These are phyloP conservation scores for Cryptotermes secundus DNA, from an alignment of 1,140 invertebrate species.

Conservation along the genomic window DNA sequence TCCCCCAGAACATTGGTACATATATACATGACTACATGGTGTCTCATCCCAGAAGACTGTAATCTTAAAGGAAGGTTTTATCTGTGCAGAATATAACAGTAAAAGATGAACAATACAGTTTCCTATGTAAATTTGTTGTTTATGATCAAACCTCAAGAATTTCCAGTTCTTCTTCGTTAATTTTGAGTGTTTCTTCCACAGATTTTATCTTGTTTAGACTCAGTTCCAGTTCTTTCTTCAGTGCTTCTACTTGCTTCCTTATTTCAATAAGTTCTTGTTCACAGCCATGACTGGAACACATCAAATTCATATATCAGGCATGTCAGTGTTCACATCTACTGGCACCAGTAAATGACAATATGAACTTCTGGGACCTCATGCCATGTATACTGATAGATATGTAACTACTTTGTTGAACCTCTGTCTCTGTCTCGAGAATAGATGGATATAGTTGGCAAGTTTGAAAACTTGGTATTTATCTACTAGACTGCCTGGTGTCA, in stretches of 20 bases:
- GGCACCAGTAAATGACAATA: too few relatives aligned
- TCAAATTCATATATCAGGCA: too few relatives aligned
- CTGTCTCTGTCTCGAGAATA: too few relatives aligned
- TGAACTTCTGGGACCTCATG: too few relatives aligned
- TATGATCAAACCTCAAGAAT: constrained; percentile 45
- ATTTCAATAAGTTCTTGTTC: constrained; percentile 50
- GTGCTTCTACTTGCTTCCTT: constrained; percentile 48
- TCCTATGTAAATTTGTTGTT: not conserved
- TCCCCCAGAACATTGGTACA: too few relatives aligned
- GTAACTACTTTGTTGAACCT: too few relatives aligned
- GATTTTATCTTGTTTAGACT: constrained; percentile 43
- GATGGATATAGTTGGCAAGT: too few relatives aligned
- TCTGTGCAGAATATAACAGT: not conserved
- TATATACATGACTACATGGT: too few relatives aligned
- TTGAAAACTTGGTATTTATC: too few relatives aligned
- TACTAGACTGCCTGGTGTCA: too few relatives aligned
- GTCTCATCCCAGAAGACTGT: too few relatives aligned
- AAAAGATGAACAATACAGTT: constrained; percentile 5
- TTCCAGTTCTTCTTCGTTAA: constrained; percentile 45
- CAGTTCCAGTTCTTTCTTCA: constrained; percentile 48
- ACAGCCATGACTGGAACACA: constrained; percentile 45
- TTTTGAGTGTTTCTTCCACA: constrained; percentile 42
- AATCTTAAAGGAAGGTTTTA: not conserved
- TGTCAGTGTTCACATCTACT: not conserved
- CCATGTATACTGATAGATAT: too few relatives aligned